phyloP scores from a whole-genome alignment of 1,140 invertebrate genomes.

The Calliopsis andreniformis region DNA sequence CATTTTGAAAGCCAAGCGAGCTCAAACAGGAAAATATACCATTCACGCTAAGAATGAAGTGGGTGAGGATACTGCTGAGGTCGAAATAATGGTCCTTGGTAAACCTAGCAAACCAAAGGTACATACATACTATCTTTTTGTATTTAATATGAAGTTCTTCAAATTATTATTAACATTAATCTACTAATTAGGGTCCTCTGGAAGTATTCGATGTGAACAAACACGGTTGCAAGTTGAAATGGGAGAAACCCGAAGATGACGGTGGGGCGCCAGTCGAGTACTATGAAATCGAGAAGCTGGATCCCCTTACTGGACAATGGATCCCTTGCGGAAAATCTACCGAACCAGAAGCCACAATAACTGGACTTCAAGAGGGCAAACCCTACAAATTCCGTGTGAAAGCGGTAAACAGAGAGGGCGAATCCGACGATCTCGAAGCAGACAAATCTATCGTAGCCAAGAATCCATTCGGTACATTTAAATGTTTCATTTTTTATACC shows the following conservation, averaged over 20 bases:
- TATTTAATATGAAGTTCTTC: too few species aligned
- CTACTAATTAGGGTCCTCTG: conserved; percentile 88
- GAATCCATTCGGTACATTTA: conserved; percentile 94
- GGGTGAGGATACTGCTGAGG: conserved; percentile 95
- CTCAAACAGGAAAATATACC: conserved; percentile 94
- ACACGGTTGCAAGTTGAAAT: conserved; percentile 95
- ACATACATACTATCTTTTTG: neutral
- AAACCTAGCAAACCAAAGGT: conserved; percentile 80
- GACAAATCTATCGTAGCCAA: conserved; percentile 98
- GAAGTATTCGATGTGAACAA: conserved; percentile 95
- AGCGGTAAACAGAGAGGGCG: conserved; percentile 99
- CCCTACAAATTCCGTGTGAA: conserved; percentile 99
- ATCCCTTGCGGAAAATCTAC: conserved; percentile 91
- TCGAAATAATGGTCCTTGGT: conserved; percentile 93
- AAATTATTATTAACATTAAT: too few species aligned
- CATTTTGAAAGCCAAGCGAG: conserved; percentile 89
- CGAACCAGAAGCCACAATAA: conserved; percentile 91
- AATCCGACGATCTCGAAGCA: conserved; percentile 96
- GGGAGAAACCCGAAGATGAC: conserved; percentile 96
- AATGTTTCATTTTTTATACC: neutral
- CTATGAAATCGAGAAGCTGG: conserved; percentile 98
- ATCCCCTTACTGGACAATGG: conserved; percentile 96
- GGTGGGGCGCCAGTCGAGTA: conserved; percentile 96
- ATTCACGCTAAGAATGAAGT: conserved; percentile 96
- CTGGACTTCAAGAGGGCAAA: conserved; percentile 95